A percentile compares a stretch with the other conserved stretches of the same genome.
phyloP scores from a whole-genome alignment of 2,113 vertebrate genomes.

The Melanerpes aurifrons region DNA sequence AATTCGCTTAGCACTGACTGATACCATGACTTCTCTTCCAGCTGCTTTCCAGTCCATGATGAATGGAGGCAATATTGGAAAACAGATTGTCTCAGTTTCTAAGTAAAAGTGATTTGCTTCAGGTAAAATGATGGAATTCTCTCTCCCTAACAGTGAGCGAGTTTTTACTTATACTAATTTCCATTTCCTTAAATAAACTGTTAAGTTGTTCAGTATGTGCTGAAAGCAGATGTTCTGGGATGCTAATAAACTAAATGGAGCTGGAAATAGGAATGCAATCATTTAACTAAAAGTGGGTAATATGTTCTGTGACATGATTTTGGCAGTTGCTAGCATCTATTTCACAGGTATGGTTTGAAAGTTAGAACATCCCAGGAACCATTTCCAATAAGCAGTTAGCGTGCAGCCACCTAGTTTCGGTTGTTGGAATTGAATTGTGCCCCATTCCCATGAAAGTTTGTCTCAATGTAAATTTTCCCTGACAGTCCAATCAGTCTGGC shows the following conservation, averaged over 20 bases:
- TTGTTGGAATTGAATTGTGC: background rate
- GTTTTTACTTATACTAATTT: background rate
- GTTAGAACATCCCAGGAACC: background rate
- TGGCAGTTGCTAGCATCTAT: background rate
- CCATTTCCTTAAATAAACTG: background rate
- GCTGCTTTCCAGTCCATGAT: constrained; percentile 96
- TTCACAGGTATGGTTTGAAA: background rate
- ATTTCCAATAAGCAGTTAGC: background rate
- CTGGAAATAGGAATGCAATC: background rate
- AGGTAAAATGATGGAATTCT: background rate
- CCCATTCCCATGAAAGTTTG: background rate
- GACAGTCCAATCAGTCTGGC: background rate
- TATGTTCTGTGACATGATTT: background rate
- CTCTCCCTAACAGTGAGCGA: background rate
- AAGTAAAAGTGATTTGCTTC: constrained; percentile 64
- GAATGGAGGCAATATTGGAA: constrained; percentile 92
- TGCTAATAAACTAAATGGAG: constrained; percentile 20
- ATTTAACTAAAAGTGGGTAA: background rate
- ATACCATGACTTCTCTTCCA: constrained; percentile 72
- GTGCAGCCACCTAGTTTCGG: background rate
- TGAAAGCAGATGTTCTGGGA: background rate
- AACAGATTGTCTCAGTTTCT: constrained; percentile 90
- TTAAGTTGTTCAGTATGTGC: background rate
- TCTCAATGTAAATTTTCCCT: background rate
- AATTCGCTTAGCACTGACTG: constrained; percentile 34